Evolutionary conservation across 2,797 vertebrate species (phyloP), one percentile per base, ranked within the genome.

Genomic region (Sarcophilus harrisii): DNA sequence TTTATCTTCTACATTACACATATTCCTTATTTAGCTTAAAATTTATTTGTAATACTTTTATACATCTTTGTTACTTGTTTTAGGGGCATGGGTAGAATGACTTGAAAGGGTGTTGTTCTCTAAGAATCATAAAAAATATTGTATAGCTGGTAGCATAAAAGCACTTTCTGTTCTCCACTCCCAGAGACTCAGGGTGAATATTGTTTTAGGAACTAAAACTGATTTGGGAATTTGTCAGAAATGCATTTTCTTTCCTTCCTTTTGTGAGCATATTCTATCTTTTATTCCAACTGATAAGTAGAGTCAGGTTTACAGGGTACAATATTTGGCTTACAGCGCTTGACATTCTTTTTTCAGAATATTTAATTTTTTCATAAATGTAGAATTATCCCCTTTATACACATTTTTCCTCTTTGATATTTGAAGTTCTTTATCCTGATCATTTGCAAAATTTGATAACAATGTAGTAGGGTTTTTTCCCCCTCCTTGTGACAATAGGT

Each of bases 111-210:
- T 73, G 8, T 38, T 2, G 5, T n/a, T n/a, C n/a, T 73, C 66
- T 81, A 45, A 45, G 38, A 81, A 81, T 45, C 92, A 96, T 18
- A 95, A 18, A 93, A 14, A 66, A 57, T n/a, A 55, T 52, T 59
- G 89, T 92, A 96, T 91, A 73, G 91, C 18, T 10, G 92, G 10
- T 55, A 96, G 94, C 66, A 81, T 11, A 58, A 96, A 95, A 93
- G 90, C 10, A 94, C 57, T 45, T 58, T 91, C 45, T 96, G 6
- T 60, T 95, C 49, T 96, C 58, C 28, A 18, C 12, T 45, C 95
- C 96, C 30, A 66, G 92, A 59, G 94, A 45, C 93, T 6, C 8
- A 94, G 81, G 49, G 94, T n/a, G 58, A 95, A 66, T 16, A 94
- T 0, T 95, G 58, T 94, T 90, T 95, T 94, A 81, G 38, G 38